Evolutionary conservation across 1,140 invertebrate genomes (phyloP), one percentile per base, ranked within the genome.

Genomic region (Thalassaphorura encarpata): DNA sequence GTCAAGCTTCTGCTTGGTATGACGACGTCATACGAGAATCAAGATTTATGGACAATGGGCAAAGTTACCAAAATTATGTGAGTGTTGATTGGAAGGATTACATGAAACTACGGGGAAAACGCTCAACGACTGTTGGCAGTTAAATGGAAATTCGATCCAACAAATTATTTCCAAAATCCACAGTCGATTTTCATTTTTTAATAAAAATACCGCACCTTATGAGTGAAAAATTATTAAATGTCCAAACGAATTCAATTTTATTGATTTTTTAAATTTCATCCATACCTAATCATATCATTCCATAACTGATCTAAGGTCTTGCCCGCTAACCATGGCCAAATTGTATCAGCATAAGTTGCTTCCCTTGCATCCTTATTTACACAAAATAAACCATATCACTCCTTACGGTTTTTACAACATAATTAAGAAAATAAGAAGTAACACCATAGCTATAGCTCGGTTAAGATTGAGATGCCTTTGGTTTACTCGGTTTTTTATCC

Each of bases 261-360:
- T n/a, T n/a, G 33, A n/a, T n/a, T 11, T 11, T 36, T 36, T n/a
- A 36, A n/a, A 36, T 11, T 36, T 36, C 33, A 36, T n/a, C 33
- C 33, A 36, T n/a, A n/a, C 33, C 11, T 11, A 11, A 55, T 21
- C 45, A 55, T 55, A 3, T 55, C 42, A 18, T 48, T 28, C 53
- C 53, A 55, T 8, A 48, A 31, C 21, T 55, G 43, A 23, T 55
- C 42, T 26, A 55, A 16, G n/a, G 53, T 47, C 43, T 48, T 55
- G 3, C 53, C 53, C 11, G 53, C 47, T 2, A 55, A 27, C 23
- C 53, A 36, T n/a, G 53, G 53, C 39, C 41, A 55, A 13, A 55
- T 47, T 16, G 8, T 47, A 29, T 47, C 43, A 18, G 26, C 24
- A 24, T 48, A 55, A 11, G 53, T 46, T 4, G 42, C 53, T 28